Conservation (phyloP, 2,797 vertebrate genomes). For the Apogon talboti region DNA sequence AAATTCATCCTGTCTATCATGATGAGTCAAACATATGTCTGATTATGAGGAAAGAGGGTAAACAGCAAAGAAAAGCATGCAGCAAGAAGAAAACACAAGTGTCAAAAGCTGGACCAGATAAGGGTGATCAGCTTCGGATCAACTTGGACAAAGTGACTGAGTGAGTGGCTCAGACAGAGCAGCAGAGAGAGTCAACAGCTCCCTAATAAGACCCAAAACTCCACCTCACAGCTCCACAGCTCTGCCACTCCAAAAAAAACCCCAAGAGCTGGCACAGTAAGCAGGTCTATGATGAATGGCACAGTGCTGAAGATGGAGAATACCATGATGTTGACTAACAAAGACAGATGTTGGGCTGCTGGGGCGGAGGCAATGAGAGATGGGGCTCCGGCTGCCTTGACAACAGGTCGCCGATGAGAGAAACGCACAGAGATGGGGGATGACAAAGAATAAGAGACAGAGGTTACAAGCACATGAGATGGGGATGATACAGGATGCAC, state of each 20-base stretch:
- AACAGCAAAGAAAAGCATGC: slow-evolving; percentile 28
- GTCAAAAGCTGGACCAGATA: slow-evolving; percentile 44
- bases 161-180: slow-evolving; percentile 53
- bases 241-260: slow-evolving; percentile 48
- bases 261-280: slow-evolving; percentile 68
- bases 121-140: slow-evolving; percentile 55
- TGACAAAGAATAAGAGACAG: slow-evolving; percentile 65
- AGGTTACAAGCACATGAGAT: slow-evolving; percentile 60
- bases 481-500: slow-evolving; percentile 41
- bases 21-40: slow-evolving; percentile 34
- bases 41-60: slow-evolving; percentile 32
- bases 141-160: slow-evolving; percentile 53
- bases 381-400: slow-evolving; percentile 66
- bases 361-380: slow-evolving; percentile 75
- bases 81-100: slow-evolving; percentile 28
- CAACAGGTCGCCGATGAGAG: slow-evolving; percentile 70
- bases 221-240: slow-evolving; percentile 59
- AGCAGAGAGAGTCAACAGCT: slow-evolving; percentile 58
- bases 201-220: slow-evolving; percentile 67
- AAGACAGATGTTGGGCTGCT: slow-evolving; percentile 77
- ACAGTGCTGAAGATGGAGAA: slow-evolving; percentile 57
- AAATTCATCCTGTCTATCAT: slow-evolving; percentile 23
- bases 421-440: slow-evolving; percentile 66
- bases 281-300: slow-evolving; percentile 73
- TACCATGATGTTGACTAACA: slow-evolving; percentile 75